Conservation (phyloP, 1,140 invertebrate genomes). For the Rhopalosiphum maidis region DNA sequence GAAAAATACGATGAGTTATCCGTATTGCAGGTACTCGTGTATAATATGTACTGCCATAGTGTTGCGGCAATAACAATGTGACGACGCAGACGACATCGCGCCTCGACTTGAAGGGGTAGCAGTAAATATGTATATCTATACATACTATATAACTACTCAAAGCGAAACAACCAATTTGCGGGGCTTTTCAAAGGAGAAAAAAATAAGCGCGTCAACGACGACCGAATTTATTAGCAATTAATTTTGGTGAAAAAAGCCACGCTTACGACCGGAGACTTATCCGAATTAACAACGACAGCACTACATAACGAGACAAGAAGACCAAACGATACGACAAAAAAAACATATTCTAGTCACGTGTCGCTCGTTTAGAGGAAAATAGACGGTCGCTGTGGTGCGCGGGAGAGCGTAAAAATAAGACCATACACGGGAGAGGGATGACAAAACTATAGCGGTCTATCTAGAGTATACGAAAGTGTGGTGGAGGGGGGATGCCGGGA, state of each 20-base stretch:
- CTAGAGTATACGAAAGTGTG: no score
- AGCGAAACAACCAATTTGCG: neutral
- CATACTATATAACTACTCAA: neutral
- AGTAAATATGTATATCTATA: neutral
- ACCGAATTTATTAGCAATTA: neutral
- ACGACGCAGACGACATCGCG: neutral
- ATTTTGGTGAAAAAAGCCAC: neutral
- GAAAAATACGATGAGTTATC: neutral
- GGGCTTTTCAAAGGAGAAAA: neutral
- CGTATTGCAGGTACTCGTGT: neutral
- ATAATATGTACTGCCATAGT: neutral
- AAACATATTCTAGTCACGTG: slow-evolving; percentile 16
- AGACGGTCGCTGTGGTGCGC: neutral
- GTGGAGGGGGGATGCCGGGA: no score
- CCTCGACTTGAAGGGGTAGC: neutral
- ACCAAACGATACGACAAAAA: slow-evolving; percentile 10
- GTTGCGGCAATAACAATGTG: neutral
- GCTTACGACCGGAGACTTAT: neutral
- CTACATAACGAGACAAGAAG: neutral
- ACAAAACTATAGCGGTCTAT: neutral
- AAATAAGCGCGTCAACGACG: neutral
- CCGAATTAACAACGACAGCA: neutral
- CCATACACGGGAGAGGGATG: neutral
- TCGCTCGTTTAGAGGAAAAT: slow-evolving; percentile 41
- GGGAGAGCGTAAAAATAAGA: neutral